Base-by-base conservation (phyloP, 2,888 invertebrate genomes). In the Molorchus minor region DNA sequence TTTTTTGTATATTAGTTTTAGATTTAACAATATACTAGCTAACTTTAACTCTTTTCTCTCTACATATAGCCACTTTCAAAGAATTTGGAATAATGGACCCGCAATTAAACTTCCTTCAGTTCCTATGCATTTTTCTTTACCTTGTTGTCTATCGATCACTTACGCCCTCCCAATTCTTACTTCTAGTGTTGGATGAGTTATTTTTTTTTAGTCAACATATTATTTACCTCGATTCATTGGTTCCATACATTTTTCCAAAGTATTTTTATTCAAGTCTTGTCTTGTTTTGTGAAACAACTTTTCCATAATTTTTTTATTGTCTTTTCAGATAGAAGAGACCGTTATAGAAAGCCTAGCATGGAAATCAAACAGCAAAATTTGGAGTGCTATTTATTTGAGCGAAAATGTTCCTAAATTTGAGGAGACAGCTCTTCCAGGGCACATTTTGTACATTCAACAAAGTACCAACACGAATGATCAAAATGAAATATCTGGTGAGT, bases 331-430 rank as follows among this genome's bases (percentile, higher is more conserved):
- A n/a, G n/a, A n/a, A n/a, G n/a, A n/a, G n/a, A 90, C 91, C 73
- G 94, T 97, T 53, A 82, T 99, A 53, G 98, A 98, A 76, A 90
- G 90, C 4, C 79, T 94, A 63, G 94, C 94, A 1, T 99, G 99
- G 99, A 86, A 87, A 61, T 85, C 85, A 8, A 87, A 88, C 56
- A 97, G 97, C 71, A 92, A 93, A 0, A 77, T 98, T 21, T 99
- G 98, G 98, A 86, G 87, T 40, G 87, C 88, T 20, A 87, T 96
- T 62, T 81, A 81, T 36, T 83, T 84, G 17, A 84, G 83, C 1
- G 82, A 83, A 36, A 83, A 84, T n/a, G 84, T 93, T 40, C 93
- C 94, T 0, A 86, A 87, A n/a, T 92, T 89, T 79, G 88, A 89
- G 71, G 90, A 92, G 70, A 93, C 91, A 2, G 87, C 88, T 16